Evolutionary conservation across 2,797 vertebrate genomes (phyloP), one percentile per base, ranked within the genome.

Genomic region (Phataginus tetradactyla): DNA sequence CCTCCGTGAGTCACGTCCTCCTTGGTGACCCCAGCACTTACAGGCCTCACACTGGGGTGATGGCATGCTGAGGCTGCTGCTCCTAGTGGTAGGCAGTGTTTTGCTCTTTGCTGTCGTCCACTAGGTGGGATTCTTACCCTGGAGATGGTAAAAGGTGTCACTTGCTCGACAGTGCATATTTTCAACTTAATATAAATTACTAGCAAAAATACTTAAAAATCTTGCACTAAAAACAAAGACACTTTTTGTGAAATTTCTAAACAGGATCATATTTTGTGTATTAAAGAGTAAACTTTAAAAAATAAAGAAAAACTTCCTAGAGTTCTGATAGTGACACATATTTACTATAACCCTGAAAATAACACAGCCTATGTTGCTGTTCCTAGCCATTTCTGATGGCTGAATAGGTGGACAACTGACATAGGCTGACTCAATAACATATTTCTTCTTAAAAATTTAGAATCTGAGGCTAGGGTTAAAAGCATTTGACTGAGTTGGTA

Each of bases 401-500:
- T 14, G 32, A n/a, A 55, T 39, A 66, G 25, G 10, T 80, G 55
- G 71, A 45, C 39, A 68, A 37, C 6, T 51, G 32, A 42, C 9
- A 42, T 27, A 59, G 4, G 5, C 8, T 81, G 23, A 0, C 9
- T 92, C 85, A 68, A 12, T 77, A 49, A 45, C 3, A 34, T 51
- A 93, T 49, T 83, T 69, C 27, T 49, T 9, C 57, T 53, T 79
- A 27, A 91, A 80, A 39, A 39, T 59, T 8, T 72, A 87, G 20
- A 66, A 42, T 39, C 37, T 51, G 17, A 3, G 4, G n/a, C n/a
- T 29, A 59, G 49, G 6, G 3, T 53, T 68, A 45, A 17, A 79
- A 90, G 14, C 15, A 69, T 21, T 23, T 78, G 10, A 53, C 4
- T 74, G 39, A 51, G 8, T 20, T 10, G 1, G 21, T 6, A 39